phyloP scores from a whole-genome alignment of 1,140 invertebrate genomes.

The Andrena cerasifolii region DNA sequence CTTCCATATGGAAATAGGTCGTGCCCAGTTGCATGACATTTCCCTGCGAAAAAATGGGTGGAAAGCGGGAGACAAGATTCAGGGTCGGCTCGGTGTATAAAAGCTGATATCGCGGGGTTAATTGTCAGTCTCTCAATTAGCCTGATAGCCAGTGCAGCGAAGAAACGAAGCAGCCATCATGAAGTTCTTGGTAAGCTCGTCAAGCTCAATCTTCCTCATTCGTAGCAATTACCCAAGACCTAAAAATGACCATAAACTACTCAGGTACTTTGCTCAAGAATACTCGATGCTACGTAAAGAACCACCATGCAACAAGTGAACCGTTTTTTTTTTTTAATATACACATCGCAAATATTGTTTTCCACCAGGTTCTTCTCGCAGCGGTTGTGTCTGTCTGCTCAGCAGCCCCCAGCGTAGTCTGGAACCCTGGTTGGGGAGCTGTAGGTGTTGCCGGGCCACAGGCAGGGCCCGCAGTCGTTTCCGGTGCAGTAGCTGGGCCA shows the following conservation, averaged over 20 bases:
- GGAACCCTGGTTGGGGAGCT: slow-evolving; percentile 53
- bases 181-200: slow-evolving; percentile 36
- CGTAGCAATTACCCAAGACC: too few species aligned
- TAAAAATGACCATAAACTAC: too few species aligned
- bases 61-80: slow-evolving; percentile 18
- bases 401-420: slow-evolving; percentile 28
- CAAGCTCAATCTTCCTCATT: too few species aligned
- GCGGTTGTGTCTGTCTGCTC: slow-evolving; percentile 11
- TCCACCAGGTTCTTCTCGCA: slow-evolving; percentile 5
- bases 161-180: slow-evolving; percentile 22
- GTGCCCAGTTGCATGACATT: slow-evolving; percentile 21
- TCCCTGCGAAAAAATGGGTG: slow-evolving; percentile 12
- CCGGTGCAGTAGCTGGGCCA: slow-evolving; percentile 72
- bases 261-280: too few species aligned
- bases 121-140: slow-evolving; percentile 37
- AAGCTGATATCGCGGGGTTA: slow-evolving; percentile 44
- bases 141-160: not conserved
- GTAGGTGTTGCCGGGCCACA: slow-evolving; percentile 69
- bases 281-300: too few species aligned
- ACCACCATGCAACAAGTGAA: too few species aligned
- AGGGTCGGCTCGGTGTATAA: slow-evolving; percentile 57
- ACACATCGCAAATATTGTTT: too few species aligned
- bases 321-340: too few species aligned
- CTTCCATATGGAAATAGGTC: slow-evolving; percentile 35
- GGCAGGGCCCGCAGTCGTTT: slow-evolving; percentile 70